Evolutionary conservation across 2,888 invertebrate genomes (phyloP).

Genomic region (Polietes domitor): DNA sequence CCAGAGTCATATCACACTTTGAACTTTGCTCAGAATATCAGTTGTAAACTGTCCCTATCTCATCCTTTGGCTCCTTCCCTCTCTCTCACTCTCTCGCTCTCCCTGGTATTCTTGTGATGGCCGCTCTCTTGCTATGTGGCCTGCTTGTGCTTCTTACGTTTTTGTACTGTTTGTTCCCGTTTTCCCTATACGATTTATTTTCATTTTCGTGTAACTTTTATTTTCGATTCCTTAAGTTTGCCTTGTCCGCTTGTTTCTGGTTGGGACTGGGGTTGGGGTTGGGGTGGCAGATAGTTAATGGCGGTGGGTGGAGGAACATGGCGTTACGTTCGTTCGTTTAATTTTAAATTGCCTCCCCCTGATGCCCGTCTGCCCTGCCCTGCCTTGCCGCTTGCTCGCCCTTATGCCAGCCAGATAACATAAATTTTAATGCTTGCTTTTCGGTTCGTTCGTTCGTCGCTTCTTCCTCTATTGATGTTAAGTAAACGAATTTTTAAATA

Average conservation of each 20-base stretch:
- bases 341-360: conserved; percentile 25
- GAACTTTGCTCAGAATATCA: conserved; percentile 15
- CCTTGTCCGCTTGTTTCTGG: background rate
- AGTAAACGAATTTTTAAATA: conserved; percentile 46
- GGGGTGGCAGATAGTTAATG: background rate
- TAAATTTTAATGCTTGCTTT: conserved; percentile 36
- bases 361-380: background rate
- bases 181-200: conserved; percentile 23
- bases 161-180: background rate
- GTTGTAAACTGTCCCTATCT: conserved; percentile 5
- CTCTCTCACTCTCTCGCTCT: background rate
- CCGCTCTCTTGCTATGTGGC: background rate
- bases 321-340: conserved; percentile 19
- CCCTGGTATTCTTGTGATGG: too few relatives aligned
- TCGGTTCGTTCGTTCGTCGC: background rate
- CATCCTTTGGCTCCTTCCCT: background rate
- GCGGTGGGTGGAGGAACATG: background rate
- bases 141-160: background rate
- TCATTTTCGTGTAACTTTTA: conserved; percentile 36
- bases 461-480: conserved; percentile 31
- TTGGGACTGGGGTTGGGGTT: background rate
- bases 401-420: conserved; percentile 29
- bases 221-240: conserved; percentile 23
- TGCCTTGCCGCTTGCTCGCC: background rate
- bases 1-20: conserved; percentile 31